Base-by-base conservation (phyloP, 2,888 invertebrate genomes). In the Campoletis raptor region DNA sequence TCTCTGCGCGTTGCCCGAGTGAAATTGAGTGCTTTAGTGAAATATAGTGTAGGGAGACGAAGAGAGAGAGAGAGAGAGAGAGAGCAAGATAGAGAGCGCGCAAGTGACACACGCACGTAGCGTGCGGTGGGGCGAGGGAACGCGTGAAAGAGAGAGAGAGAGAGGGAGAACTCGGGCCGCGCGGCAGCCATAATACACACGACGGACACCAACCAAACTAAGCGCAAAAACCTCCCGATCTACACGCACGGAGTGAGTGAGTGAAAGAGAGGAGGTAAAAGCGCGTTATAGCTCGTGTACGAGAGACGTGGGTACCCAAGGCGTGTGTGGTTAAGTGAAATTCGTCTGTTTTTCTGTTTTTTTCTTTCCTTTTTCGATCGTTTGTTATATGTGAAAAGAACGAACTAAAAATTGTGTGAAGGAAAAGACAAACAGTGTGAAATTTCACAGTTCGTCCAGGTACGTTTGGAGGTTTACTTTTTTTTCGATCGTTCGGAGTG, bases 181-280 rank as follows among this genome's bases (percentile, higher is more conserved):
- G 92, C 90, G 90, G 90, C 93, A 90, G 93, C 93, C 93, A 93
- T 93, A 93, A 93, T 90, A 93, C 92, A 91, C 87, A 89, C 82
- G 77, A 48, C 82, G 82, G 76, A 82, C 61, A 91, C 90, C 92
- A 91, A 92, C 92, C 90, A 92, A 93, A 93, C 93, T 92, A 64
- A 92, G 89, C 91, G 81, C 81, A 81, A 81, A 81, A 81, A 80
- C 80, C 70, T 80, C 74, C 81, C 81, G 74, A 81, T 67, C 72
- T 57, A 80, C 80, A 80, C 80, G 80, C 80, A 82, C 57, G 61
- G 76, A 76, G 76, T 57, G 76, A 69, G 45, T 42, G 67, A 67
- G 54, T n/a, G 45, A 61, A 52, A 79, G 79, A 42, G 79, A 79
- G 69, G 48, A 69, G 42, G 57, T 30, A 70, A 92, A 93, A 93